These are phyloP conservation scores for Python bivittatus DNA, from an alignment of 2,113 vertebrate species.

Conservation along the genomic window DNA sequence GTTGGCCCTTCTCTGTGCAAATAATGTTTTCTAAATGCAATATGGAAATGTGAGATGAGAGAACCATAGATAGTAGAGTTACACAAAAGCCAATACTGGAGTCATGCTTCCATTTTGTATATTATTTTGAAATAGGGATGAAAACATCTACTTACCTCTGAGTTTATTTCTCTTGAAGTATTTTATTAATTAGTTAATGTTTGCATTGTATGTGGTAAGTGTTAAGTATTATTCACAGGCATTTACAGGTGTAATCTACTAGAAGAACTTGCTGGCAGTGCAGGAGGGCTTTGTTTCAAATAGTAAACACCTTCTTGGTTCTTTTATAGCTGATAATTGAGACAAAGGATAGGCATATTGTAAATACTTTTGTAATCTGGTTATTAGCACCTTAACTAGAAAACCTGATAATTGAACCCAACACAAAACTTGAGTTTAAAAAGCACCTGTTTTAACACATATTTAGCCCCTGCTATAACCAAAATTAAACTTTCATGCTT, in stretches of 20 bases:
- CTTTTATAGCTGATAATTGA: conserved; percentile 56
- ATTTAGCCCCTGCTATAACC: background rate
- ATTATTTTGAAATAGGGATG: conserved; percentile 20
- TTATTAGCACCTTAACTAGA: background rate
- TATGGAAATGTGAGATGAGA: background rate
- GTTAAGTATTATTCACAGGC: conserved; percentile 51
- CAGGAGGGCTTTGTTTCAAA: conserved; percentile 38
- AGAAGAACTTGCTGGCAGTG: conserved; percentile 47
- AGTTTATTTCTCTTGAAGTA: conserved; percentile 34
- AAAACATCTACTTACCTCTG: conserved; percentile 44
- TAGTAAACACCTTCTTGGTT: conserved; percentile 37
- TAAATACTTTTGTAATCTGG: background rate
- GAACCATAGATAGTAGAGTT: background rate
- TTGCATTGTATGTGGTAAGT: conserved; percentile 37
- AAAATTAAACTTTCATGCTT: background rate
- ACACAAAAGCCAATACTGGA: background rate
- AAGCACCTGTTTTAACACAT: background rate
- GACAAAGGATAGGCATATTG: background rate
- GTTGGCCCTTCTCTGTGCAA: background rate
- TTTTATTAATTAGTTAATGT: conserved; percentile 62
- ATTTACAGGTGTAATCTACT: conserved; percentile 62
- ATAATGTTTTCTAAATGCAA: background rate
- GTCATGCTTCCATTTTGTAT: background rate
- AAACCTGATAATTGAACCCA: background rate
- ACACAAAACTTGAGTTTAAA: background rate